A percentile compares a stretch with the other conserved stretches of the same genome.
These are phyloP conservation scores for Micronisus gabar DNA, from an alignment of 2,113 vertebrate species.

Conservation along the genomic window DNA sequence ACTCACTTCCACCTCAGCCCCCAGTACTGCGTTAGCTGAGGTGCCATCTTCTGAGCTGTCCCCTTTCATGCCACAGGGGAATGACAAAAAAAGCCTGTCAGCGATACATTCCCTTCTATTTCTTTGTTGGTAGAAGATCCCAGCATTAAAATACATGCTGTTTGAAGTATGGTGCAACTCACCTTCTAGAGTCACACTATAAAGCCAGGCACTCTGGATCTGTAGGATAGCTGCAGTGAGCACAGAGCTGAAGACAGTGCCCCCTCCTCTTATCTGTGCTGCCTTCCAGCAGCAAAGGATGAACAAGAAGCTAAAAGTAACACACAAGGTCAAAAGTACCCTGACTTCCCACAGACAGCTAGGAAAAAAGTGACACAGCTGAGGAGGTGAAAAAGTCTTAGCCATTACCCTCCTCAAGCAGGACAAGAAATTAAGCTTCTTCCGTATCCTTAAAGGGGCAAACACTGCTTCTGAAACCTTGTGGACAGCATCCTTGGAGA, in stretches of 20 bases:
- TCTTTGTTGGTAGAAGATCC: neutral
- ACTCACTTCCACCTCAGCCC: neutral
- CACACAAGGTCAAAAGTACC: neutral
- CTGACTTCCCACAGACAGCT: neutral
- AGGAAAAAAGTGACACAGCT: neutral
- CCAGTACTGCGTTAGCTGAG: neutral
- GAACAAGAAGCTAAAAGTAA: neutral
- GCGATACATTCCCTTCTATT: neutral
- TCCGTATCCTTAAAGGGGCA: accelerated
- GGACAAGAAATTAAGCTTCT: neutral
- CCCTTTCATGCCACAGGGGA: neutral
- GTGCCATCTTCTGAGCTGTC: neutral
- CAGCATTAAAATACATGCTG: neutral
- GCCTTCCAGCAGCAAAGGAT: neutral
- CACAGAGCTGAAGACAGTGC: neutral
- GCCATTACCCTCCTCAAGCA: neutral
- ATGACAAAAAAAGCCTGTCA: neutral
- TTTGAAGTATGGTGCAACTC: neutral
- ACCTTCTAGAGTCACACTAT: neutral
- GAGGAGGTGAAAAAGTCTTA: neutral
- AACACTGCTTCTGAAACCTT: neutral
- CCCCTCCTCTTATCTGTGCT: neutral
- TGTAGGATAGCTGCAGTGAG: neutral
- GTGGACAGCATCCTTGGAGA: neutral
- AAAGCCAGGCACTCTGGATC: neutral